Base-by-base conservation (phyloP, 2,888 invertebrate species). In the Hirtodrosophila confusa region DNA sequence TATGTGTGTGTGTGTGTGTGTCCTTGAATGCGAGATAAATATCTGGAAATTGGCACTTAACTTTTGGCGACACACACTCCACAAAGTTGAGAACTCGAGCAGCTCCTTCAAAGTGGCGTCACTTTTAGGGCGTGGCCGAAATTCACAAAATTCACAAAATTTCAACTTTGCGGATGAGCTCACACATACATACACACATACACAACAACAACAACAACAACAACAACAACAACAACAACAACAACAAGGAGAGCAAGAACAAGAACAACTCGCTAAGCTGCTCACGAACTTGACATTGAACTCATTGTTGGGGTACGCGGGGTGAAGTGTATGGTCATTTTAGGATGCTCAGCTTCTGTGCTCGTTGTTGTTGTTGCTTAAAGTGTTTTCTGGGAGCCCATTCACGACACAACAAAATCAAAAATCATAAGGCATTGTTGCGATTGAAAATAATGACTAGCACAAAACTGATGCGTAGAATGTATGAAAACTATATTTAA, bases 261-360 rank as follows among this genome's bases (percentile, higher is more conserved):
- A 17, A 17, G 17, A 17, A 17, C 17, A 17, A 2, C 17, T 17
- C 17, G 17, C 17, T 17, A 17, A 17, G 17, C 17, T 17, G 17
- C 17, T 17, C 80, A 72, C 57, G 80, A 83, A 79, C 87, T 83
- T 80, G 87, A 77, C 87, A 84, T 86, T 80, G 80, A 80, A 80
- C 43, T 45, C 11, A 31, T 31, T 43, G 23, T 5, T 4, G n/a
- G n/a, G 36, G 17, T 8, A 27, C 17, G 17, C 36, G 10, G 33
- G 7, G 10, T 17, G 35, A 48, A 27, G 33, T 12, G 23, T 17
- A 9, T 10, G 4, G 17, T 4, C 37, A 4, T 17, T 17, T 17
- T 17, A 17, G 17, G 17, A 27, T 9, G 17, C 3, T 12, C 4
- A 2, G 17, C n/a, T 40, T 35, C 17, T 11, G 12, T 35, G 17